Evolutionary conservation across 2,797 vertebrate species (phyloP), one percentile per base, ranked within the genome.

Genomic region (Eospalax fontanierii): DNA sequence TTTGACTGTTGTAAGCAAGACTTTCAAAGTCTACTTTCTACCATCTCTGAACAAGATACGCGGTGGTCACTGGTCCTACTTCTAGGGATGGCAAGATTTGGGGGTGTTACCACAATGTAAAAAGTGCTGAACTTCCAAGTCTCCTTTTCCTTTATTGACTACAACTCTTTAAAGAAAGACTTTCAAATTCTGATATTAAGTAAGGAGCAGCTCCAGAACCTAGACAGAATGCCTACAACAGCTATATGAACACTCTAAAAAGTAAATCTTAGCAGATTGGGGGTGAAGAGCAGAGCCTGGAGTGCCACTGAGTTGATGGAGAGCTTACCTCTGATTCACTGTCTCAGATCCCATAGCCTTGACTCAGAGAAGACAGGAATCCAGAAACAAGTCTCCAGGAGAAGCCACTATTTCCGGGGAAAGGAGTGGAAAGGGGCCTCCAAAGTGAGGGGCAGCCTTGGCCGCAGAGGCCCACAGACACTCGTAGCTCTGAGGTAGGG

Each of bases 1-100:
- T 74, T 81, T 59, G 19, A 2, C 46, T 90, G 68, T 88, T 94
- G 59, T 38, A 74, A 84, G 61, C 61, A 84, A 70, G 33, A 81
- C 40, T 83, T 87, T 84, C 50, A 1, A 71, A 9, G 18, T 4
- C 74, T n/a, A 22, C 57, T 68, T 73, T 66, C 81, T 76, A 15
- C 5, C 66, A 9, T 26, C 46, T 75, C 59, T 63, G 24, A 43
- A 90, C 83, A 83, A 26, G 74, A 86, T 21, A 46, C 8, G 4
- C 19, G 33, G 35, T 6, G 22, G 57, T 50, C 61, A 26, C 6
- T 78, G 28, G 12, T 78, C 46, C 79, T 57, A 5, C 63, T 84
- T 78, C 81, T 78, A 18, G 6, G 81, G 38, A 66, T 21, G 6
- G 21, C 76, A 35, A 66, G 54, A 91, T 76, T 54, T 87, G 61